Conservation (phyloP, 1,140 invertebrate genomes). For the Leptopilina clavipes region DNA sequence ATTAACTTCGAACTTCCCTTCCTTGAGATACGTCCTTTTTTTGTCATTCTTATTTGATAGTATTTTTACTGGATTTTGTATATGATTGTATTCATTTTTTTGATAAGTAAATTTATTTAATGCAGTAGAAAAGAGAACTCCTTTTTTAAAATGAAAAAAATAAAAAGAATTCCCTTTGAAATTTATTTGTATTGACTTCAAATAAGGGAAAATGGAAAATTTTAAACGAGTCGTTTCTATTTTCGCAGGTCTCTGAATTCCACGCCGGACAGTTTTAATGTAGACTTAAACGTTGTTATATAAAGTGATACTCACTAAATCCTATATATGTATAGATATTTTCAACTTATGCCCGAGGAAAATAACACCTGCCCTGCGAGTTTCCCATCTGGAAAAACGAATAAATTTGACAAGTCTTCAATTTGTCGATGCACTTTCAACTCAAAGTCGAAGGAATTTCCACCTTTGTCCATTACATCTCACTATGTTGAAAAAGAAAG, state of each 20-base stretch:
- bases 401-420: background rate
- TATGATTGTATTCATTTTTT: background rate
- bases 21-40: conserved; percentile 1
- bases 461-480: background rate
- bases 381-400: background rate
- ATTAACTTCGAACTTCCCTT: background rate
- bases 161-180: background rate
- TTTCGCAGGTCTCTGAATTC: conserved; percentile 71
- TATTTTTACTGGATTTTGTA: background rate
- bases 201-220: background rate
- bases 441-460: background rate
- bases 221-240: conserved; percentile 45
- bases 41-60: conserved; percentile 6
- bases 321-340: conserved; percentile 33
- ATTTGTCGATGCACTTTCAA: background rate
- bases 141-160: background rate
- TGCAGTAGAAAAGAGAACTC: background rate
- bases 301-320: conserved; percentile 50
- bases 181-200: background rate
- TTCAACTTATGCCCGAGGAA: background rate
- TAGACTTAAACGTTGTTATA: conserved; percentile 70
- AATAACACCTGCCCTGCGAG: background rate
- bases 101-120: background rate
- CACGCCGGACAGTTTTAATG: conserved; percentile 69
- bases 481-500: background rate